Evolutionary conservation across 2,888 invertebrate species (phyloP).

Genomic region (Caenorhabditis sinica): DNA sequence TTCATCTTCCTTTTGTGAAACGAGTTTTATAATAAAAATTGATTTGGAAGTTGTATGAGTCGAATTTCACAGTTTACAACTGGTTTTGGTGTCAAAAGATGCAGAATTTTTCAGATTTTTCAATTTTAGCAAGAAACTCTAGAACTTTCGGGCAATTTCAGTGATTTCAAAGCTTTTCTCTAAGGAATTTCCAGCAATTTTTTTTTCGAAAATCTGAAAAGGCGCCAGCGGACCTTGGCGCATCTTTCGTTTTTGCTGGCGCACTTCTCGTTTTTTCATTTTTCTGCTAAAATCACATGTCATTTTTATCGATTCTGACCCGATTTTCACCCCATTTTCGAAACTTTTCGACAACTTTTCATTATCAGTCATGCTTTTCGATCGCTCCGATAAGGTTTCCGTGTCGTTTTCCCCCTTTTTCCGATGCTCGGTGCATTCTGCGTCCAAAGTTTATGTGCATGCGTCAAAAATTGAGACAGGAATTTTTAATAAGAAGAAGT

Average conservation of each 20-base stretch:
- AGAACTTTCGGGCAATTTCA: neutral
- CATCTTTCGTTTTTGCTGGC: slow-evolving; percentile 21
- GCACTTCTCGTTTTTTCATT: slow-evolving; percentile 2
- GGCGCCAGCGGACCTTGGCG: slow-evolving; percentile 25
- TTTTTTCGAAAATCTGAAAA: neutral
- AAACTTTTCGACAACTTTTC: slow-evolving; percentile 14
- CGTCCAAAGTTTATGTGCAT: slow-evolving; percentile 1
- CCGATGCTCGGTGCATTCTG: slow-evolving; percentile 8
- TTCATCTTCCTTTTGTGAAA: slow-evolving; percentile 6
- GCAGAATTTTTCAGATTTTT: neutral
- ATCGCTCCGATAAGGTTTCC: slow-evolving; percentile 7
- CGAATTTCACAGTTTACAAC: too few relatives aligned
- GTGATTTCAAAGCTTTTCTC: neutral
- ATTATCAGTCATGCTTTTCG: neutral
- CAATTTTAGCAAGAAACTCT: neutral
- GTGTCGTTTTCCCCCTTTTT: neutral
- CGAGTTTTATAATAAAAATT: neutral
- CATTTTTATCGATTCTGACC: neutral
- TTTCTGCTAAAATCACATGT: slow-evolving; percentile 8
- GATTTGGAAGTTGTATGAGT: neutral
- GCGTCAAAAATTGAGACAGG: neutral
- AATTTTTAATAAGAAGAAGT: neutral
- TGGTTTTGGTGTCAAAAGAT: too few relatives aligned
- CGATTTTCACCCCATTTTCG: slow-evolving; percentile 41
- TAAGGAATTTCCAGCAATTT: neutral